Conservation (phyloP, 2,113 vertebrate species). For the Oceanodroma tethys region DNA sequence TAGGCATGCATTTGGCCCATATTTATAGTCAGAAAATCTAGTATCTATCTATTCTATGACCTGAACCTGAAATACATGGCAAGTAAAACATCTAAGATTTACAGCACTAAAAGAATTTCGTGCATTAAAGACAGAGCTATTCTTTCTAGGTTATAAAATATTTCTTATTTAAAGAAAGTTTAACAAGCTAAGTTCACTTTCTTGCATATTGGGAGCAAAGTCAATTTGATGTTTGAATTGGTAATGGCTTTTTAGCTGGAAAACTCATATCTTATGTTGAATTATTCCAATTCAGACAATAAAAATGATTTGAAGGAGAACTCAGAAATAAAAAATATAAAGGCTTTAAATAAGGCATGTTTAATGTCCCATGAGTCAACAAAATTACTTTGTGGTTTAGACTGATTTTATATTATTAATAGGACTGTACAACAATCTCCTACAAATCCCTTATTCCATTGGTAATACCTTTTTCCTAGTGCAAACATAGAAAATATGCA, state of each 20-base stretch:
- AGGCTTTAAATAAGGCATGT: constrained; percentile 33
- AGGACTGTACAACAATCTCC: constrained; percentile 21
- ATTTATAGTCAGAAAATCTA: not conserved
- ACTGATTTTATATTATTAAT: constrained; percentile 57
- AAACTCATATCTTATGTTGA: constrained; percentile 37
- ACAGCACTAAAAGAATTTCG: not conserved
- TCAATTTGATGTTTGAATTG: constrained; percentile 31
- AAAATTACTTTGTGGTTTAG: constrained; percentile 59
- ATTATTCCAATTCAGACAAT: constrained; percentile 52
- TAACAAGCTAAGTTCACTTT: not conserved
- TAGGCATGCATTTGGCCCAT: not conserved
- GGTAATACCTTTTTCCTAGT: constrained; percentile 23
- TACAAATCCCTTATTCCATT: constrained; percentile 34
- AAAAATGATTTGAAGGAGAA: constrained; percentile 43
- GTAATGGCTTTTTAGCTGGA: constrained; percentile 15
- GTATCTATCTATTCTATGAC: not conserved
- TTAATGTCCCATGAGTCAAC: constrained; percentile 61
- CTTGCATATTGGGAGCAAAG: not conserved
- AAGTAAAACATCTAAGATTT: not conserved
- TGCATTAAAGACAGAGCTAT: not conserved
- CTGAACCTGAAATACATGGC: not conserved
- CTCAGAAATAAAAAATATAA: constrained; percentile 39
- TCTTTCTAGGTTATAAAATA: not conserved
- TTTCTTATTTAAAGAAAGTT: constrained; percentile 9
- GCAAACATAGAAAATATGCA: constrained; percentile 1